Evolutionary conservation across 2,113 vertebrate genomes (phyloP).

Genomic region (Bubo scandiacus): DNA sequence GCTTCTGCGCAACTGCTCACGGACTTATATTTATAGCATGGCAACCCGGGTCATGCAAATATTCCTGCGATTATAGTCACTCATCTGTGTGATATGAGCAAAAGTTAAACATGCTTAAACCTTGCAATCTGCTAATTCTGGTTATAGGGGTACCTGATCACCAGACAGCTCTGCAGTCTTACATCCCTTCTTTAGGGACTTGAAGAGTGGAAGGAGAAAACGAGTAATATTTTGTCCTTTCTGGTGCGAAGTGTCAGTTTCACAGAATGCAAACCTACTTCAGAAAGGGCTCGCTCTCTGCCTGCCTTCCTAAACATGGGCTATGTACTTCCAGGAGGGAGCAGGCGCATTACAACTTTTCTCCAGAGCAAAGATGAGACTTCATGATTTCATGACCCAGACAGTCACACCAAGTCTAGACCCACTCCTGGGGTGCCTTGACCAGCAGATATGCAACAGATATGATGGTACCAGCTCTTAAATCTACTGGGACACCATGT

Average conservation of each 20-base stretch:
- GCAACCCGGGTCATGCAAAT: neutral
- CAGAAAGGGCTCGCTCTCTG: neutral
- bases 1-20: neutral
- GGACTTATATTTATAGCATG: neutral
- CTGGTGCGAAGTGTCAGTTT: neutral
- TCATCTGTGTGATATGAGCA: neutral
- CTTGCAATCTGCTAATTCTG: neutral
- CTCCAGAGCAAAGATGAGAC: rapidly evolving
- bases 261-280: neutral
- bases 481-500: neutral
- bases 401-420: neutral
- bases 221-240: neutral
- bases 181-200: neutral
- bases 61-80: neutral
- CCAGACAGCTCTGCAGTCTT: neutral
- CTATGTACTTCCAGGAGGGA: neutral
- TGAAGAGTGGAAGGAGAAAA: neutral
- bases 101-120: neutral
- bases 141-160: neutral
- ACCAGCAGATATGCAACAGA: neutral
- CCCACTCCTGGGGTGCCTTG: neutral
- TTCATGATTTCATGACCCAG: neutral
- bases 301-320: neutral
- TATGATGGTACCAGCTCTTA: neutral
- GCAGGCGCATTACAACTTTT: rapidly evolving